A percentile compares a stretch with the other conserved stretches of the same genome.
These are phyloP conservation scores for Bacillus rossius DNA, from an alignment of 1,140 invertebrate species.

Conservation along the genomic window DNA sequence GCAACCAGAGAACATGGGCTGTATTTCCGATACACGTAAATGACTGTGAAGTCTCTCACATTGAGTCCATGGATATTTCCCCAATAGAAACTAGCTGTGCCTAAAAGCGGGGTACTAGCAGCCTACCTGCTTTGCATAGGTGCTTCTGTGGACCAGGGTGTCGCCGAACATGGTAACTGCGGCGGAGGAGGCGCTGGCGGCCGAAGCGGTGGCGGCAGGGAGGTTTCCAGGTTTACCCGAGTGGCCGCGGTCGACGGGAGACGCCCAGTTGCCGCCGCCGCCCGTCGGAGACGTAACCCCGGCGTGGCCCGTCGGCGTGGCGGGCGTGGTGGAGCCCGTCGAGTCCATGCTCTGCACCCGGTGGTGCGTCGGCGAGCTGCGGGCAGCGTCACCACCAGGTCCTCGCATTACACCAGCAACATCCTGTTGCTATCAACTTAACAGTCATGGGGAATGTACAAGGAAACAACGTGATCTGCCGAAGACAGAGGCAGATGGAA, in stretches of 20 bases:
- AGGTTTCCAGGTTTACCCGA: constrained; percentile 25
- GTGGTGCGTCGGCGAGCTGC: constrained; percentile 7
- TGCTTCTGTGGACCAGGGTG: constrained; percentile 43
- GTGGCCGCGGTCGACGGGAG: not conserved
- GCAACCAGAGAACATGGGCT: too few relatives aligned
- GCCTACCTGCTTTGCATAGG: constrained; percentile 45
- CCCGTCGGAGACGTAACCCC: constrained; percentile 18
- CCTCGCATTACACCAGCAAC: too few relatives aligned
- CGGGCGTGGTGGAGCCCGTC: not conserved
- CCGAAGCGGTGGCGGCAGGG: constrained; percentile 45
- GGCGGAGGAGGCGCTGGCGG: constrained; percentile 42
- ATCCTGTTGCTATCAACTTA: too few relatives aligned
- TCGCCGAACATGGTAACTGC: constrained; percentile 49
- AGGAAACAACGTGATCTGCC: too few relatives aligned
- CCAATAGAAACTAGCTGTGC: too few relatives aligned
- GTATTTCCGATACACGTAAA: too few relatives aligned
- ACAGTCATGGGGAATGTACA: too few relatives aligned
- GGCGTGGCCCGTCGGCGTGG: not conserved
- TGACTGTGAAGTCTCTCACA: too few relatives aligned
- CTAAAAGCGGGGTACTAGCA: not conserved
- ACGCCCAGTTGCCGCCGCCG: not conserved
- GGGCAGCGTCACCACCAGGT: too few relatives aligned
- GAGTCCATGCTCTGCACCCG: constrained; percentile 6
- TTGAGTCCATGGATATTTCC: too few relatives aligned
- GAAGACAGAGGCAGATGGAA: too few relatives aligned